phyloP scores from a whole-genome alignment of 2,888 invertebrate genomes.

The Drosophila aldrichi region DNA sequence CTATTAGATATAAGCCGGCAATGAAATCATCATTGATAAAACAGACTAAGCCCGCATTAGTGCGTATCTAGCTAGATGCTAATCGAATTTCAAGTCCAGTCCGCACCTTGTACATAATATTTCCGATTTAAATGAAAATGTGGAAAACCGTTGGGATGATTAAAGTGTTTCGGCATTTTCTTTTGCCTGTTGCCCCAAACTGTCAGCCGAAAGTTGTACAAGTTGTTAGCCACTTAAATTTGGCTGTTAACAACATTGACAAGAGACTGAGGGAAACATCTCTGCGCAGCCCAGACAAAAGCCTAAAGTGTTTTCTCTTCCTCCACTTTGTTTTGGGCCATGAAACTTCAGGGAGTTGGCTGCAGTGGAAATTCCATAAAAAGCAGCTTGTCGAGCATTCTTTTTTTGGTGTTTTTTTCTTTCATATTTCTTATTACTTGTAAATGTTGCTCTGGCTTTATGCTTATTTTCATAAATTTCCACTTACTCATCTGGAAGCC shows the following conservation, averaged over 20 bases:
- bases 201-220: conserved; percentile 66
- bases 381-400: conserved; percentile 53
- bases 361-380: conserved; percentile 36
- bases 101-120: conserved; percentile 2
- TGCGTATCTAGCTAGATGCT: conserved; percentile 27
- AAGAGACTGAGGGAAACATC: conserved; percentile 31
- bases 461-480: conserved; percentile 74
- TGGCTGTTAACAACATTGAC: conserved; percentile 72
- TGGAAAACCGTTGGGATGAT: conserved; percentile 51
- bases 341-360: conserved; percentile 45
- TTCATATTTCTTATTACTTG: conserved; percentile 59
- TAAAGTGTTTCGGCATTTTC: conserved; percentile 52
- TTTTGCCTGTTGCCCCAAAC: conserved; percentile 43
- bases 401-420: conserved; percentile 31
- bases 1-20: conserved; percentile 21
- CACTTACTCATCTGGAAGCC: conserved; percentile 69
- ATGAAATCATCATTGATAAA: conserved; percentile 14
- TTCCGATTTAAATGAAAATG: conserved; percentile 17
- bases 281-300: conserved; percentile 28
- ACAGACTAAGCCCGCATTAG: neutral
- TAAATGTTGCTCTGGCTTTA: conserved; percentile 58
- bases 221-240: conserved; percentile 80
- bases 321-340: conserved; percentile 29
- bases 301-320: conserved; percentile 35
- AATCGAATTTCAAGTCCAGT: conserved; percentile 35